These are phyloP conservation scores for Lepidurus couesii DNA, from an alignment of 1,140 invertebrate species.

Conservation along the genomic window DNA sequence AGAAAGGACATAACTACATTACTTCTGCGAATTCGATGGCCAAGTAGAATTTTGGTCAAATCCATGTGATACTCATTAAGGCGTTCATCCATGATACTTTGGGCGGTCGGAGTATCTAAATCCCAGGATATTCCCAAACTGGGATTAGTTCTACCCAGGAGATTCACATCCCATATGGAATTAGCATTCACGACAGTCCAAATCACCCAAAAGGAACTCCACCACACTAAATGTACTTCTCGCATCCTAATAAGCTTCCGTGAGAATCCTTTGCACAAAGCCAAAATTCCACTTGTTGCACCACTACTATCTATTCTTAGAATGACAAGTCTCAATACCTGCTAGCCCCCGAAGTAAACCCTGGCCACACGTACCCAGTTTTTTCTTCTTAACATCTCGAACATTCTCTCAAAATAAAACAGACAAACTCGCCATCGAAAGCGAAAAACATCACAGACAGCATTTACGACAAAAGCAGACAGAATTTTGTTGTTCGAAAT, in stretches of 20 bases:
- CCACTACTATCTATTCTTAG: too few relatives aligned
- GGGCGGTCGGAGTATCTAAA: neutral
- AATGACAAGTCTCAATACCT: too few relatives aligned
- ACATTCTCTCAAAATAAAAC: too few relatives aligned
- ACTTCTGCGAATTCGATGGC: neutral
- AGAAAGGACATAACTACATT: neutral
- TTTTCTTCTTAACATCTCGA: too few relatives aligned
- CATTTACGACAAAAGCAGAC: too few relatives aligned
- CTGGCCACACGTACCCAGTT: too few relatives aligned
- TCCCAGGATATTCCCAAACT: neutral
- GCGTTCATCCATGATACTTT: neutral
- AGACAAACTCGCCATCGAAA: too few relatives aligned
- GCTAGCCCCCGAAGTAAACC: too few relatives aligned
- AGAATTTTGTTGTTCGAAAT: too few relatives aligned
- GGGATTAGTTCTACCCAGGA: neutral
- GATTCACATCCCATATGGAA: neutral
- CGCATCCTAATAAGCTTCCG: neutral
- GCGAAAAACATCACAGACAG: too few relatives aligned
- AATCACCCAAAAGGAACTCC: neutral
- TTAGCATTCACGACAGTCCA: neutral
- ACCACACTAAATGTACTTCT: neutral
- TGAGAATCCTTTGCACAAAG: neutral
- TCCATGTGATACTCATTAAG: neutral
- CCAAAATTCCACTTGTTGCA: too few relatives aligned
- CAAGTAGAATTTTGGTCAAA: neutral